A percentile compares a stretch with the other conserved stretches of the same genome.
Conservation (phyloP, 2,888 invertebrate species). For the Sesia bembeciformis region DNA sequence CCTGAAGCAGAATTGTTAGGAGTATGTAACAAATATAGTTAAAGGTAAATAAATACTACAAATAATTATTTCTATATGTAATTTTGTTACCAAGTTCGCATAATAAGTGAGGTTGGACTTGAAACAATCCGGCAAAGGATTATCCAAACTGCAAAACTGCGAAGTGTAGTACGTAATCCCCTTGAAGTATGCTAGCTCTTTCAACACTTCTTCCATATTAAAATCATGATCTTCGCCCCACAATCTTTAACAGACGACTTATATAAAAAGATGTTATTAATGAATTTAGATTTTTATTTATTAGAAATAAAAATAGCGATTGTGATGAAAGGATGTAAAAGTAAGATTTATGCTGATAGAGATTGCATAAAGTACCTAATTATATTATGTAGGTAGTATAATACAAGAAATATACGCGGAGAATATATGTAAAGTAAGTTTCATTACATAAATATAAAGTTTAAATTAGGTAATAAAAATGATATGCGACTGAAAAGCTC, state of each 20-base stretch:
- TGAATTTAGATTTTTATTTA: no score
- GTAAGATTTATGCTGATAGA: no score
- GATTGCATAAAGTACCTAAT: no score
- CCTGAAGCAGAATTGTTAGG: slow-evolving; percentile 28
- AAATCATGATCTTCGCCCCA: slow-evolving; percentile 82
- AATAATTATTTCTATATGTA: neutral
- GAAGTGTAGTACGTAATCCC: slow-evolving; percentile 81
- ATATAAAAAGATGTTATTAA: no score
- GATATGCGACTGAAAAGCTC: no score
- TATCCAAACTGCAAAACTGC: slow-evolving; percentile 76
- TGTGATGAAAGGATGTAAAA: no score
- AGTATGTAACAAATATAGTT: neutral
- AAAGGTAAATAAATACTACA: neutral
- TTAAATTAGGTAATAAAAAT: no score
- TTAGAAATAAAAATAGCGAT: no score
- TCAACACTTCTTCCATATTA: slow-evolving; percentile 82
- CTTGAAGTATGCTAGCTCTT: slow-evolving; percentile 81
- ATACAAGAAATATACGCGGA: no score
- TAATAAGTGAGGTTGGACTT: slow-evolving; percentile 75
- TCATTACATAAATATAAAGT: no score
- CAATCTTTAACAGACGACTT: slow-evolving; percentile 48
- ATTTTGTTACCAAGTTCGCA: slow-evolving; percentile 61
- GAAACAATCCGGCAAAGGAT: slow-evolving; percentile 71
- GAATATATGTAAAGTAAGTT: no score
- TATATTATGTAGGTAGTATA: no score